Base-by-base conservation (phyloP, 2,113 vertebrate species). In the Pseudopodoces humilis region DNA sequence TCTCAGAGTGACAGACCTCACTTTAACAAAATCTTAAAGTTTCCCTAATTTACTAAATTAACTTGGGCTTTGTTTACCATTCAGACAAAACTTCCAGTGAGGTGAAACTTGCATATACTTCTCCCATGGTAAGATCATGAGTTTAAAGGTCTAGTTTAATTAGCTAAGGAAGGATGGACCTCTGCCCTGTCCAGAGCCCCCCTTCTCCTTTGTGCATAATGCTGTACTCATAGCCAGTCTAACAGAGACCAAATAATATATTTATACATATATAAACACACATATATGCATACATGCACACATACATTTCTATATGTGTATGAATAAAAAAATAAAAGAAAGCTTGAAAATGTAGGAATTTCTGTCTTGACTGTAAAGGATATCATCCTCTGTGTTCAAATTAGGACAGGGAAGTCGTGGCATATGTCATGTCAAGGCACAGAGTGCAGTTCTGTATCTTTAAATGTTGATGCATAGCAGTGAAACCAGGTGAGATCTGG, bases 381-480 rank as follows among this genome's bases (percentile, higher is more conserved):
- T 63, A 18, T 50, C 41, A 70, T 82, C 31, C 2, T 6, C 55
- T 80, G 52, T 67, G 74, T 81, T 96, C 79, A 87, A 75, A 90
- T 92, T 75, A 95, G 76, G 70, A 62, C 59, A 55, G 41, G 88
- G 83, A 49, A 41, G 43, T 80, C 27, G 12, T 65, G 86, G 74
- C 92, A 91, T 77, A 88, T 70, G 81, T 82, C 5, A 0, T 67
- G 41, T 78, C 69, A 47, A 65, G 84, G 84, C 94, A 89, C 49
- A 84, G 64, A 93, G 76, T 21, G 2, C 33, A 62, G 64, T 72
- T 91, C 94, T 94, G 63, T 96, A 43, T 92, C 96, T 97, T 97
- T 86, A 93, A 95, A 90, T 68, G 87, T 80, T 88, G 94, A 84
- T 85, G 95, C 49, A 17, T 77, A 82, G 18, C 41, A 28, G 86